Percentiles rank a stretch among this genome's conserved stretches.
These are phyloP conservation scores for Argyresthia albistria DNA, from an alignment of 2,888 invertebrate species.

Conservation along the genomic window DNA sequence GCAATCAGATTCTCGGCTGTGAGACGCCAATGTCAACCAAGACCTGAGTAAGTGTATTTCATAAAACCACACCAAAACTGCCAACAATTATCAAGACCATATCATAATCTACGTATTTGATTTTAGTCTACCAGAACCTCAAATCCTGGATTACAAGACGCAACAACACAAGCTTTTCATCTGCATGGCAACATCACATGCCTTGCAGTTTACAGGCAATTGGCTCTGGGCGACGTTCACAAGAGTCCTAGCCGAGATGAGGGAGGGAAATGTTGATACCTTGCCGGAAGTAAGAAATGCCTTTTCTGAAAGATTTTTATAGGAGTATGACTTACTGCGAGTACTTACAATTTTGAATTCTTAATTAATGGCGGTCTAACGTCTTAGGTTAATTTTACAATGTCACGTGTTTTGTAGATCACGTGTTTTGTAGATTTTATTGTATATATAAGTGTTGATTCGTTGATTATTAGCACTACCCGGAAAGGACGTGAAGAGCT, in stretches of 20 bases:
- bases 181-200: slow-evolving; percentile 84
- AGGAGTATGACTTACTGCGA: too few species aligned
- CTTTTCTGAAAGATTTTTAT: too few species aligned
- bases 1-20: slow-evolving; percentile 93
- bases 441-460: too few species aligned
- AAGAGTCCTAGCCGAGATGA: slow-evolving; percentile 80
- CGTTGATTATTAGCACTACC: too few species aligned
- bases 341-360: too few species aligned
- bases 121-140: slow-evolving; percentile 82
- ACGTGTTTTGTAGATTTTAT: too few species aligned
- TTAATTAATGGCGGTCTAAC: too few species aligned
- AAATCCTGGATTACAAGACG: slow-evolving; percentile 92
- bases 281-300: slow-evolving; percentile 83
- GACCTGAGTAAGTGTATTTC: slow-evolving; percentile 74
- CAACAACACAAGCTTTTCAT: slow-evolving; percentile 96
- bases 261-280: slow-evolving; percentile 81
- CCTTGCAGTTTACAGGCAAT: slow-evolving; percentile 79
- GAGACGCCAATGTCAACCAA: slow-evolving; percentile 87
- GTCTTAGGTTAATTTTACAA: too few species aligned
- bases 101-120: neutral
- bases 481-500: too few species aligned
- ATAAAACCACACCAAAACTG: neutral
- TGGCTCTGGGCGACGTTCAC: slow-evolving; percentile 88
- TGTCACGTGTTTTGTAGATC: too few species aligned
- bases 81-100: neutral